A percentile compares a stretch with the other conserved stretches of the same genome.
Evolutionary conservation across 2,113 vertebrate species (phyloP).

Genomic region (Stigmatopora nigra): DNA sequence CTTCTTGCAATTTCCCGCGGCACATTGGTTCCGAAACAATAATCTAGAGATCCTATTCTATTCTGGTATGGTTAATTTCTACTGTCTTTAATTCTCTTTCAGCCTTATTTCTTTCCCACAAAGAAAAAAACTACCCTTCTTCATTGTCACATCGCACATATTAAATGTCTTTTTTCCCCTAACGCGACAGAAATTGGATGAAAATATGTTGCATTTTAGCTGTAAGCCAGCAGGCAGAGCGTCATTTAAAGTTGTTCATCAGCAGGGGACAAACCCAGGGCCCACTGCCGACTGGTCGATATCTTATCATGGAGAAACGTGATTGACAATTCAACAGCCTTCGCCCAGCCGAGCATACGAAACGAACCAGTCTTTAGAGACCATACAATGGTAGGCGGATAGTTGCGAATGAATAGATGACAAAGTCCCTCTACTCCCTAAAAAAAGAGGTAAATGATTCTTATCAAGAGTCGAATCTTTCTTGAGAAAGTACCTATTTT

Average conservation of each 20-base stretch:
- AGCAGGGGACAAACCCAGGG: constrained; percentile 26
- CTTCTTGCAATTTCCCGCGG: too few relatives aligned
- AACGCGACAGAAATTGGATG: neutral
- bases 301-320: constrained; percentile 63
- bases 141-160: neutral
- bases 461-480: constrained; percentile 68
- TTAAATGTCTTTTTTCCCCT: neutral
- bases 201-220: neutral
- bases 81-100: neutral
- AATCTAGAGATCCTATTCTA: neutral
- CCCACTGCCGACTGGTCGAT: constrained; percentile 57
- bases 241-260: constrained; percentile 38
- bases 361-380: constrained; percentile 47
- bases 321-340: constrained; percentile 57
- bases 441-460: constrained; percentile 64
- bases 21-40: neutral
- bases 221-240: neutral
- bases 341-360: constrained; percentile 45
- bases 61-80: neutral
- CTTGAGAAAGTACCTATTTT: constrained; percentile 65
- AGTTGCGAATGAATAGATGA: constrained; percentile 31
- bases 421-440: constrained; percentile 22
- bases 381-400: constrained; percentile 23
- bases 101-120: neutral
- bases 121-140: neutral